phyloP scores from a whole-genome alignment of 1,140 invertebrate genomes.

The Neelides sp. region DNA sequence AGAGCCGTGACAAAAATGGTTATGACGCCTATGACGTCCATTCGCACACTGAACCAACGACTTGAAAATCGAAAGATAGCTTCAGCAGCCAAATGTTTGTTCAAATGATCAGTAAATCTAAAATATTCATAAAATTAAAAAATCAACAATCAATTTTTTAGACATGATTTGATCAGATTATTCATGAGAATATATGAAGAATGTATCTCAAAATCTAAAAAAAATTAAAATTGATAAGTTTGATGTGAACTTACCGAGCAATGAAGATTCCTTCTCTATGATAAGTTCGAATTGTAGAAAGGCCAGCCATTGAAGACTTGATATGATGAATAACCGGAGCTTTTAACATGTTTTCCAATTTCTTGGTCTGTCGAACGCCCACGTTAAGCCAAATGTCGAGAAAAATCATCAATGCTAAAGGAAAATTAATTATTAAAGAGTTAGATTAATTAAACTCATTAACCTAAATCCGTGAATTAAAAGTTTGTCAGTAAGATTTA shows the following conservation, averaged over 20 bases:
- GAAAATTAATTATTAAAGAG: conserved; percentile 7
- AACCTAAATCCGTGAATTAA: not conserved
- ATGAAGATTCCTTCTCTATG: conserved; percentile 33
- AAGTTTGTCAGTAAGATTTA: not conserved
- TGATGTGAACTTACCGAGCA: conserved; percentile 22
- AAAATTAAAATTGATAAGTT: not conserved
- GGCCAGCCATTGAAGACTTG: conserved; percentile 32
- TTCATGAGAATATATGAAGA: too few species aligned
- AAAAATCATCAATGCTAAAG: conserved; percentile 31
- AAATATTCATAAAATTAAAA: conserved; percentile 8
- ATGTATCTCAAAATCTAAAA: not conserved
- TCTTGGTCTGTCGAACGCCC: conserved; percentile 39
- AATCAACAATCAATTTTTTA: not conserved
- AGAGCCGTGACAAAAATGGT: conserved; percentile 37
- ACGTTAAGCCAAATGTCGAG: conserved; percentile 33
- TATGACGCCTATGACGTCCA: conserved; percentile 37
- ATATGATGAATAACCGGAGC: conserved; percentile 37
- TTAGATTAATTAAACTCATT: not conserved
- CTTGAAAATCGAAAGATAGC: conserved; percentile 32
- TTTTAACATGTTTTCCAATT: conserved; percentile 41
- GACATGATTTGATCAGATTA: not conserved
- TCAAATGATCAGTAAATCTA: conserved; percentile 31
- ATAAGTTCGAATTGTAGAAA: conserved; percentile 33
- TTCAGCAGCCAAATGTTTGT: conserved; percentile 31
- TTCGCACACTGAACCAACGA: conserved; percentile 39